Base-by-base conservation (phyloP, 2,113 vertebrate genomes). In the Nothocercus nigrocapillus region DNA sequence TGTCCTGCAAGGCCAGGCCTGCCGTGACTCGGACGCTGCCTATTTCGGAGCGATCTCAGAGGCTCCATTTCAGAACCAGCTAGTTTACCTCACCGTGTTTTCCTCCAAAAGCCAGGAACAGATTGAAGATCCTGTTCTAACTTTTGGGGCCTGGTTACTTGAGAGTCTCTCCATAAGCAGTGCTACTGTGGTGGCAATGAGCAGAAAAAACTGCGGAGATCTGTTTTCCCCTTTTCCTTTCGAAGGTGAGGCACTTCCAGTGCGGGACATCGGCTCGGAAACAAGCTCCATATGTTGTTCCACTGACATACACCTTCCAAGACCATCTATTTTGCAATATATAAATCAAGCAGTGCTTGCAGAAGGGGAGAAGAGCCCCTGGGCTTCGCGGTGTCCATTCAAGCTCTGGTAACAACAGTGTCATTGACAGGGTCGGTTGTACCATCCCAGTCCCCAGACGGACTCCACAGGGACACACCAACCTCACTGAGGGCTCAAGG, bases 201-300 rank as follows among this genome's bases (percentile, higher is more conserved):
- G 34, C 77, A 89, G 40, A 36, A 90, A 22, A 92, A 93, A 72
- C n/a, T 27, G 47, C 22, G 76, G 28, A 81, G n/a, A 32, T 24
- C 28, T 82, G 53, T 16, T 85, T 88, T 36, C 34, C n/a, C n/a
- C n/a, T 62, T 84, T 85, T 72, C 32, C 11, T 89, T 79, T 82
- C 20, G 36, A 82, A 49, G 9, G 5, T 72, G 25, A 82, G 24
- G 28, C 0, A 0, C 69, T 94, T 80, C 67, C 36, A 44, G 32
- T 12, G 64, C 40, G 15, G 22, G 72, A 24, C 36, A 53, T 87
- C 47, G 82, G 22, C 11, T 74, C 68, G 83, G 56, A 28, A 82
- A 68, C 40, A 38, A 81, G 59, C 8, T 80, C 51, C 21, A 15
- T 58, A 59, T 21, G 5, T 38, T 63, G 34, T 15, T 63, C 34